Base-by-base conservation (phyloP, 2,888 invertebrate genomes). In the Apocheima hispidaria region DNA sequence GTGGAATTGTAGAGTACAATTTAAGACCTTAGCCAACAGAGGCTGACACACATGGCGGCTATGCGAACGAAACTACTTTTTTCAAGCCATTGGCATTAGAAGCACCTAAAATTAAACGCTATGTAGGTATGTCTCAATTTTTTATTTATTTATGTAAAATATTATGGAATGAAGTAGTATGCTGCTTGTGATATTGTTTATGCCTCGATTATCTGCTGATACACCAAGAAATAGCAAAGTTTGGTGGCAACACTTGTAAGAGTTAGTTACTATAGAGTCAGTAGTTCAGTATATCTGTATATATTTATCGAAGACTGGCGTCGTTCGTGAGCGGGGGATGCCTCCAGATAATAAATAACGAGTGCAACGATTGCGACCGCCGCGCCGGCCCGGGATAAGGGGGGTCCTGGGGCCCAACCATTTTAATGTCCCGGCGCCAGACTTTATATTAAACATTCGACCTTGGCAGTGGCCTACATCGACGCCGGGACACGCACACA, bases 391-490 rank as follows among this genome's bases (percentile, higher is more conserved):
- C 74, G 83, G 86, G 83, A 82, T 82, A 82, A 86, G 83, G 86
- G 88, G 90, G 88, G 84, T 81, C 81, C 82, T 79, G 88, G 90
- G 85, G 90, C 84, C 86, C 88, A 90, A 91, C 90, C 92, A 92
- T 91, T 92, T 92, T 92, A 92, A 92, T 92, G 92, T 91, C 87
- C 80, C 87, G 90, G 88, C 83, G 90, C 90, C 92, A 91, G 92
- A 91, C 92, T 92, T 92, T 92, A 92, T 92, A 92, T 92, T 92
- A 92, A 92, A 92, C 92, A 92, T 92, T 92, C 92, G 90, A 88
- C 92, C 92, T 92, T 92, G 92, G 80, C 92, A 92, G 79, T 92
- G 92, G 90, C 92, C 92, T 90, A 92, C 91, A 92, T 92, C 84
- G 90, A 86, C 89, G 88, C 82, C 84, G 87, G 86, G 86, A 88